Base-by-base conservation (phyloP, 2,888 invertebrate species). In the Drosophila neotestacea region DNA sequence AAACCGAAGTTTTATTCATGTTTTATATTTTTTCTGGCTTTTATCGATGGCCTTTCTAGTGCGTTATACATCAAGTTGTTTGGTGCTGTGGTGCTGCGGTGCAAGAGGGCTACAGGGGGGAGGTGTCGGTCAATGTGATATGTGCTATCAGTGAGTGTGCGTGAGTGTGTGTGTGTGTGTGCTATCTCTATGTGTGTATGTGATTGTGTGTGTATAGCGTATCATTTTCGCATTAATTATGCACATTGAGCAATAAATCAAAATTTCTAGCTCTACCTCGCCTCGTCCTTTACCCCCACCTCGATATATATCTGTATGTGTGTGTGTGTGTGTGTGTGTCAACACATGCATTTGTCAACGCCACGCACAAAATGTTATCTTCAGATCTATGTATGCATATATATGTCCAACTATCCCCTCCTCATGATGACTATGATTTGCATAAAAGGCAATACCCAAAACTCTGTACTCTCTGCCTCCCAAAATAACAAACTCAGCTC, bases 331-430 rank as follows among this genome's bases (percentile, higher is more conserved):
- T 51, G 42, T 44, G 42, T 44, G 52, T 73, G 88, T 85, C 85
- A 79, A 85, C 85, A 85, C 83, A 79, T 85, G 89, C 88, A 85
- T 86, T 85, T 85, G 88, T 85, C 85, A 85, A 84, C 88, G 70
- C 78, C 81, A 76, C 69, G 74, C 78, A 77, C 73, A 71, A 67
- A 59, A 71, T 76, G 74, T 62, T 76, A 67, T 76, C 62, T 51
- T 39, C 67, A 60, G 59, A 75, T 72, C 73, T 63, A 32, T 51
- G 32, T 36, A 32, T 32, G 36, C n/a, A 27, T n/a, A 32, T 7
- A 4, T 34, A 55, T 11, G n/a, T 7, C n/a, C 16, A 7, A 32
- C 9, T 34, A n/a, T 34, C n/a, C 22, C 1, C 28, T 27, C 11
- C 32, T 7, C 32, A 32, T 10, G 22, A 9, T 55, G 64, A 47